Base-by-base conservation (phyloP, 1,140 invertebrate species). In the Leptonema lineaticorne region DNA sequence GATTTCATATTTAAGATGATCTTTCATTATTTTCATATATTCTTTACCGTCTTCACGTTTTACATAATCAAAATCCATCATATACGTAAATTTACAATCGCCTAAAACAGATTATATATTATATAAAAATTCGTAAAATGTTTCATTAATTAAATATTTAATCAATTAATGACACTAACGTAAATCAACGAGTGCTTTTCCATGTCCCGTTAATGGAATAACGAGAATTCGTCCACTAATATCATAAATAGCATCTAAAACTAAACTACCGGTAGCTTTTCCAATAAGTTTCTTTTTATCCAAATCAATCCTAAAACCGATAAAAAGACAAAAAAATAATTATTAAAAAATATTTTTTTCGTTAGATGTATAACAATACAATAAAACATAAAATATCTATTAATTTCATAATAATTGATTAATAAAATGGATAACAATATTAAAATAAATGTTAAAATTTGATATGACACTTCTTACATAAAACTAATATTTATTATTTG, bases 201-300 rank as follows among this genome's bases (percentile, higher is more conserved):
- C 75, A 16, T 70, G 70, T 30, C 75, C 75, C 11, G 50, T 69
- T 16, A 76, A 69, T 11, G 75, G 75, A 16, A 76, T 69, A 16
- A 76, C 69, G 14, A 76, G 67, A 41, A 76, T 68, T 18, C 70
- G 58, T 20, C 75, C 75, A 45, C 65, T 69, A 26, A 75, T 69
- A 9, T 67, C 65, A 48, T 76, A 76, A 9, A 67, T 64, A 28
- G 70, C 67, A 5, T 68, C 46, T 0, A 76, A 58, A 9, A 69
- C 59, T 14, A 75, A 30, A 33, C 74, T 41, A 11, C 74, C 74
- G 22, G 26, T 26, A 20, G 71, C 46, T 11, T 67, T 64, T 33
- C 68, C 67, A 1, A 63, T 48, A 9, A 75, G 63, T 46, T 64
- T 67, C 20, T 63, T 37, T 14, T 72, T 74, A 24, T 73, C 60